Percentiles rank a stretch among this genome's conserved stretches.
phyloP scores from a whole-genome alignment of 2,113 vertebrate species.

The Macquaria australasica region DNA sequence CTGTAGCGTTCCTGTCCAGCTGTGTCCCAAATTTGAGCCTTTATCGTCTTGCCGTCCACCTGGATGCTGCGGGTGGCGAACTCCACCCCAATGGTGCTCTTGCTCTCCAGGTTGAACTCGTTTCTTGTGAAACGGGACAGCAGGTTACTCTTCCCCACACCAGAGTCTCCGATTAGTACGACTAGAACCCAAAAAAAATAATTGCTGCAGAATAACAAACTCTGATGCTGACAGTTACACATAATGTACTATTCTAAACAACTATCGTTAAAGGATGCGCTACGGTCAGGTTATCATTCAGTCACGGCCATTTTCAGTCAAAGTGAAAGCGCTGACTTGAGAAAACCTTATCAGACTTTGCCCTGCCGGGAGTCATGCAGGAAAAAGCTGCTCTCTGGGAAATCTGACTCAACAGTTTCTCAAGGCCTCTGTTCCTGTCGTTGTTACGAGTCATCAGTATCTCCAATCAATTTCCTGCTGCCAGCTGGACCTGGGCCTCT shows the following conservation, averaged over 20 bases:
- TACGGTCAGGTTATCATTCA: background rate
- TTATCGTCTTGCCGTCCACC: slow-evolving; percentile 97
- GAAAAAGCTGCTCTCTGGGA: slow-evolving; percentile 61
- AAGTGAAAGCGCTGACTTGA: slow-evolving; percentile 33
- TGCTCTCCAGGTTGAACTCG: slow-evolving; percentile 97
- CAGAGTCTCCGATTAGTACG: slow-evolving; percentile 94
- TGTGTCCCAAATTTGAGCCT: slow-evolving; percentile 98
- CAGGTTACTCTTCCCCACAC: slow-evolving; percentile 95
- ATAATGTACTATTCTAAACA: background rate
- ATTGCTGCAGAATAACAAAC: background rate
- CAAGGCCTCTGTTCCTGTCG: slow-evolving; percentile 52
- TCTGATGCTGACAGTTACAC: background rate
- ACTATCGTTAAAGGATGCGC: background rate
- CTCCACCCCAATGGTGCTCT: slow-evolving; percentile 98
- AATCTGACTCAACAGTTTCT: slow-evolving; percentile 74
- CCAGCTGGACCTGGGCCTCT: too few species aligned
- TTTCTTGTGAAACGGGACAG: slow-evolving; percentile 95
- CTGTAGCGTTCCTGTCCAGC: slow-evolving; percentile 97
- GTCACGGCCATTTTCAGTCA: background rate
- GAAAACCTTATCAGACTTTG: slow-evolving; percentile 53
- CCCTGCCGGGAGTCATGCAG: slow-evolving; percentile 44
- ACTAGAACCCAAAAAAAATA: slow-evolving; percentile 77
- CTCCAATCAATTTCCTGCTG: background rate
- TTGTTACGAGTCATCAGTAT: slow-evolving; percentile 30
- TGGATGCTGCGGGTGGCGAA: slow-evolving; percentile 98